These are phyloP conservation scores for Indicator indicator DNA, from an alignment of 2,113 vertebrate genomes.

Conservation along the genomic window DNA sequence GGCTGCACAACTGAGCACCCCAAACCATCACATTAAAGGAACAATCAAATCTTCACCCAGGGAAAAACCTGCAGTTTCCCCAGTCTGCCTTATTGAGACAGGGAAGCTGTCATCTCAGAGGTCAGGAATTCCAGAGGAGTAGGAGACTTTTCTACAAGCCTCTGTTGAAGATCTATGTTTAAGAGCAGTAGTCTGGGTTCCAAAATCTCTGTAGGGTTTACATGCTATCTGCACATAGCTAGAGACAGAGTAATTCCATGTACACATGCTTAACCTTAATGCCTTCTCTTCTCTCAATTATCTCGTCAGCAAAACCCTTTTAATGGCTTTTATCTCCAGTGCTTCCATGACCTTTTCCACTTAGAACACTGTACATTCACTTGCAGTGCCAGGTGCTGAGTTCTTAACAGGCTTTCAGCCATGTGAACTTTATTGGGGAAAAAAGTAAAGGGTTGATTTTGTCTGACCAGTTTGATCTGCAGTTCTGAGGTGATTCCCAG, in stretches of 20 bases:
- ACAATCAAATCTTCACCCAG: not conserved
- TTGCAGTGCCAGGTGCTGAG: not conserved
- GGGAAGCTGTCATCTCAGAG: not conserved
- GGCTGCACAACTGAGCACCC: not conserved
- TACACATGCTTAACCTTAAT: conserved; percentile 24
- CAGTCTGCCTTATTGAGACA: not conserved
- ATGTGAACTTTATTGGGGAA: not conserved
- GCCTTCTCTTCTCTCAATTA: conserved; percentile 26
- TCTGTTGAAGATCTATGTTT: not conserved
- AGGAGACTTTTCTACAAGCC: not conserved
- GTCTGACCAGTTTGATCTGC: not conserved
- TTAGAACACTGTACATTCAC: conserved; percentile 37
- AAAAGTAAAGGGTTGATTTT: conserved; percentile 6
- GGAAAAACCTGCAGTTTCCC: not conserved
- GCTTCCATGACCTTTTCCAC: conserved; percentile 59
- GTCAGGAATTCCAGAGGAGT: not conserved
- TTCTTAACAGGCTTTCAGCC: not conserved
- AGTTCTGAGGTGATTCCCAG: not conserved
- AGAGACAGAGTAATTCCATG: not conserved
- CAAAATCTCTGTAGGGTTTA: not conserved
- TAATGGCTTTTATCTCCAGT: conserved; percentile 58
- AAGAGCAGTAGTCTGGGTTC: not conserved
- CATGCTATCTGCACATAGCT: conserved; percentile 37
- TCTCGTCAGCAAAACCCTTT: conserved; percentile 27
- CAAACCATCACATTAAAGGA: not conserved